A percentile compares a stretch with the other conserved stretches of the same genome.
Evolutionary conservation across 2,888 invertebrate species (phyloP).

Genomic region (Leptopilina myrica): DNA sequence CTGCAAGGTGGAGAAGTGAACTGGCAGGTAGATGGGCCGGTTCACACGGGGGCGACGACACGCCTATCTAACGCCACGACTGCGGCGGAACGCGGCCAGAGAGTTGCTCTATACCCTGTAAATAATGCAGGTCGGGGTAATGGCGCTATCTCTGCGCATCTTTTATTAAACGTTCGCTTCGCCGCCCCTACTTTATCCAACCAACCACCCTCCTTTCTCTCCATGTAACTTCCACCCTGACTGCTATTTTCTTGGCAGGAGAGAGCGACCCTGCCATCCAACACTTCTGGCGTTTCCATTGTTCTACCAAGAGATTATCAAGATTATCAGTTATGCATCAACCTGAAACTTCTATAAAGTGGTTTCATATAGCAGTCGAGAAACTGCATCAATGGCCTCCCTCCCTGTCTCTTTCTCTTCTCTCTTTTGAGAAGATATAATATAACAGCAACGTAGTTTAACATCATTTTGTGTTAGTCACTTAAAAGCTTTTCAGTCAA

Average conservation of each 20-base stretch:
- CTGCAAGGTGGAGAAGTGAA: conserved; percentile 55
- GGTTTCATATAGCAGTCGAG: neutral
- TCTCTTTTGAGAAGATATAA: neutral
- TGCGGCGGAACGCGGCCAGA: conserved; percentile 73
- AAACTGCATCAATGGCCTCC: neutral
- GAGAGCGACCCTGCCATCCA: conserved; percentile 46
- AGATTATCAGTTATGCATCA: conserved; percentile 50
- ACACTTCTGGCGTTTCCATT: conserved; percentile 45
- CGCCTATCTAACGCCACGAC: conserved; percentile 72
- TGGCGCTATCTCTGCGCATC: conserved; percentile 77
- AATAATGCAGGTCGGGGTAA: conserved; percentile 76
- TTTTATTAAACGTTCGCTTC: conserved; percentile 76
- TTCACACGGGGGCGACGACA: conserved; percentile 64
- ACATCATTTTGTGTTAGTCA: neutral
- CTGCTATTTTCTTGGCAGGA: conserved; percentile 56
- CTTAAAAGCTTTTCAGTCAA: neutral
- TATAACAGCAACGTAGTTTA: neutral
- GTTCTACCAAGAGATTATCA: conserved; percentile 57
- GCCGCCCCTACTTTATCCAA: conserved; percentile 59
- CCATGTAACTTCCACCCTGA: conserved; percentile 53
- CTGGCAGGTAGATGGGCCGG: conserved; percentile 56
- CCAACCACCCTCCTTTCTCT: conserved; percentile 51
- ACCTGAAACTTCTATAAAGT: conserved; percentile 16
- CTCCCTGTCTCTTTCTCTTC: neutral
- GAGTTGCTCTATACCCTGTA: conserved; percentile 73